These are phyloP conservation scores for Athalia cordata DNA, from an alignment of 2,888 invertebrate genomes.

Conservation along the genomic window DNA sequence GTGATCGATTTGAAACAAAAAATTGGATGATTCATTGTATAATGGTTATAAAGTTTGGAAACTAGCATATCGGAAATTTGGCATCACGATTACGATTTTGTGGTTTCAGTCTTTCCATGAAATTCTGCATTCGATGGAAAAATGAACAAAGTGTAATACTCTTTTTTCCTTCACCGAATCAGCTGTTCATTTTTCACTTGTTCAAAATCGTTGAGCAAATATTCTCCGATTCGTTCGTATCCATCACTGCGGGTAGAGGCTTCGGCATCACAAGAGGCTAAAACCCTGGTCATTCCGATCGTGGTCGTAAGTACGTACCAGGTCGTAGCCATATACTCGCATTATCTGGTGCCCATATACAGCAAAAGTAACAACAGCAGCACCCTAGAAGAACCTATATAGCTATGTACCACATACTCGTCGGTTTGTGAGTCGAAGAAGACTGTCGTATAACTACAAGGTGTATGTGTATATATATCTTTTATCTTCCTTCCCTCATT, in stretches of 20 bases:
- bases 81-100: no score
- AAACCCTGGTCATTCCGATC: constrained; percentile 1
- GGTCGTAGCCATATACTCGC: background rate
- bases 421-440: no score
- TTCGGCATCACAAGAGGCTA: background rate
- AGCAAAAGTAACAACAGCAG: background rate
- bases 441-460: no score
- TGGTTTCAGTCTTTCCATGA: no score
- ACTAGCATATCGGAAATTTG: no score
- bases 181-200: background rate
- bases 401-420: background rate
- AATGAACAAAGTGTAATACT: no score
- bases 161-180: no score
- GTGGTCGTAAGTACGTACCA: constrained; percentile 6
- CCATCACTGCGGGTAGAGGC: background rate
- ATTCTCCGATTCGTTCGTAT: constrained; percentile 2
- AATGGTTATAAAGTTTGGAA: no score
- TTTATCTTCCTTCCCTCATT: background rate
- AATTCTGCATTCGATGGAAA: no score
- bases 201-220: background rate
- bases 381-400: background rate
- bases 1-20: no score
- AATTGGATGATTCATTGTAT: no score
- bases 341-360: constrained; percentile 28
- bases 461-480: background rate